Evolutionary conservation across 92 coral and sea anemone genomes (phyloP), one percentile per base, ranked within the genome.

Genomic region (Scolanthus callimorphus): DNA sequence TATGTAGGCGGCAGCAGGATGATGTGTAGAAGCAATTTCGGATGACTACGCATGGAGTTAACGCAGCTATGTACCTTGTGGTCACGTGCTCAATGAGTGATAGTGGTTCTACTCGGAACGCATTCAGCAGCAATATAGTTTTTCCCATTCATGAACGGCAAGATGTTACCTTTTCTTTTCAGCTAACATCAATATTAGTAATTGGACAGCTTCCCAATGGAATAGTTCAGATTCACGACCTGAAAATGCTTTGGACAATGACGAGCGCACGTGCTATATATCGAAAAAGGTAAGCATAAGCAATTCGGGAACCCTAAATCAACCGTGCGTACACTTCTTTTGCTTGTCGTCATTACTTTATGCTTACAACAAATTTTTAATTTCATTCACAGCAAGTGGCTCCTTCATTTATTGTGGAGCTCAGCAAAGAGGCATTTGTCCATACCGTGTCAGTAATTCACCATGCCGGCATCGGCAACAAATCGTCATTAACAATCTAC

Each of bases 231-330:
- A 34, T 34, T 34, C 43, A 6, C 6, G 43, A 15, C 43, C 43
- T 34, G 43, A 34, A 34, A 6, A 34, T 34, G 43, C 43, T 25
- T 2, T 56, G 15, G 75, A 68, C 27, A 27, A 57, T 57, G 65
- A 57, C 48, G 21, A 24, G 21, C 27, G 2, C 15, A 55, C 75
- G 1, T 68, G 75, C 58, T 57, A 28, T 56, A 27, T 55, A 15
- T 17, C 37, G 17, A 1, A 34, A 11, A 52, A 37, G 71, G 71
- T 64, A 64, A 2, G 59, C 27, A 23, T 17, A 25, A 54, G 28
- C 13, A n/a, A n/a, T n/a, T n/a, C n/a, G n/a, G n/a, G n/a, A n/a
- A n/a, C n/a, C n/a, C n/a, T n/a, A n/a, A n/a, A n/a, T n/a, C n/a
- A n/a, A n/a, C n/a, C n/a, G n/a, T n/a, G n/a, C n/a, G n/a, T n/a